These are phyloP conservation scores for Agelas oroides DNA, from an alignment of 37 sponge, comb jelly and placozoan genomes.

Conservation along the genomic window DNA sequence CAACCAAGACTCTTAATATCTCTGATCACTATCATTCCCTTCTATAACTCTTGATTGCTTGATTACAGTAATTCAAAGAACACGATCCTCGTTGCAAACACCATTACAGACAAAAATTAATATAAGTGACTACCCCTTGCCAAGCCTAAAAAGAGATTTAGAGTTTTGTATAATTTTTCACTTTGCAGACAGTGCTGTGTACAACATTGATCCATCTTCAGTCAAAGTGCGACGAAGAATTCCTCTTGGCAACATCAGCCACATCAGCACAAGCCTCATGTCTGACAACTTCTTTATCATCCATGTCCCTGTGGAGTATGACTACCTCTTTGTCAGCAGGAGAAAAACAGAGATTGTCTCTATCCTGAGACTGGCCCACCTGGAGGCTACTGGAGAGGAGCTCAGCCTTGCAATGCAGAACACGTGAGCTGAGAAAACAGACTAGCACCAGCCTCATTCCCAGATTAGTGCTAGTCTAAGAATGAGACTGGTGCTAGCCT, in stretches of 20 bases:
- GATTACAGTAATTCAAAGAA: too few species aligned
- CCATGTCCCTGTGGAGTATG: conserved; percentile 89
- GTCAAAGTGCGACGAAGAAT: conserved; percentile 65
- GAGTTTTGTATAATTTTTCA: too few species aligned
- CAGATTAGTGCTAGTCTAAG: too few species aligned
- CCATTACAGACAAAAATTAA: too few species aligned
- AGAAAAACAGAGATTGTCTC: conserved; percentile 67
- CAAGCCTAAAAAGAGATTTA: too few species aligned
- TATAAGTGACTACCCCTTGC: too few species aligned
- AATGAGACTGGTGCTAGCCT: too few species aligned
- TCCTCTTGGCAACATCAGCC: conserved; percentile 71
- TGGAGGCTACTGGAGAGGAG: conserved; percentile 41
- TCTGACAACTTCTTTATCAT: conserved; percentile 91
- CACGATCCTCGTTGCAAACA: too few species aligned
- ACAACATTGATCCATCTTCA: conserved; percentile 64
- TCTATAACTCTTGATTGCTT: too few species aligned
- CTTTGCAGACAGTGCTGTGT: conserved; percentile 67
- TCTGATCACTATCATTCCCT: too few species aligned
- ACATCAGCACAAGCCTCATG: conserved; percentile 75
- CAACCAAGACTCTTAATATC: too few species aligned
- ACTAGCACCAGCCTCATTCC: too few species aligned
- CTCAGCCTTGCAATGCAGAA: conserved; percentile 60
- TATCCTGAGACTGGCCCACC: conserved; percentile 44
- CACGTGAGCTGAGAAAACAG: conserved; percentile 35
- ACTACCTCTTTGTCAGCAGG: conserved; percentile 83